Evolutionary conservation across 2,113 vertebrate species (phyloP).

Genomic region (Pedionomus torquatus): DNA sequence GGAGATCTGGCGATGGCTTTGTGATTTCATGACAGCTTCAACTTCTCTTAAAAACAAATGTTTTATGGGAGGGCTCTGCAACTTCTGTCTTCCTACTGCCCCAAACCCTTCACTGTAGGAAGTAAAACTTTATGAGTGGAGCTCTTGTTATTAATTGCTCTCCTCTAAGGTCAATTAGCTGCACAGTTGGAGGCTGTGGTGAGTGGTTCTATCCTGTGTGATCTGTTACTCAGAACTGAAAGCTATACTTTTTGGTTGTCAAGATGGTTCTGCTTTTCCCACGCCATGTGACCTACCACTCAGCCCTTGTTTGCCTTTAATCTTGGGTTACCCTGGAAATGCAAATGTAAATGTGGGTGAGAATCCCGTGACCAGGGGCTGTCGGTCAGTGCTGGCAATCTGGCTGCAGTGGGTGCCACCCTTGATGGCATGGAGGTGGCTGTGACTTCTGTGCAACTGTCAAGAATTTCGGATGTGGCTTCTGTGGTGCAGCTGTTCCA

Average conservation of each 20-base stretch:
- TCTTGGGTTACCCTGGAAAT: neutral
- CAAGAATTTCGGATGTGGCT: neutral
- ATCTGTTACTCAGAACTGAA: neutral
- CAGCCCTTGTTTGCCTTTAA: neutral
- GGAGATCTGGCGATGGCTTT: neutral
- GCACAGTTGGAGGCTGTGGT: neutral
- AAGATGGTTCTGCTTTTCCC: conserved; percentile 41
- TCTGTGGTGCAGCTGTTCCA: neutral
- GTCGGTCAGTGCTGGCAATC: neutral
- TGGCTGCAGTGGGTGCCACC: neutral
- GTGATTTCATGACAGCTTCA: neutral
- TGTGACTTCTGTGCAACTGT: neutral
- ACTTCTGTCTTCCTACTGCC: neutral
- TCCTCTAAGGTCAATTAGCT: neutral
- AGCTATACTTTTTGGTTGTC: neutral
- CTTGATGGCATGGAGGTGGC: neutral
- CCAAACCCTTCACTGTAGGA: neutral
- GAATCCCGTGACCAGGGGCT: neutral
- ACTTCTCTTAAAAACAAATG: neutral
- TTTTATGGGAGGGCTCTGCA: neutral
- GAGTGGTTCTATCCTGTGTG: neutral
- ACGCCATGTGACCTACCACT: neutral
- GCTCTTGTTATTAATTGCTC: neutral
- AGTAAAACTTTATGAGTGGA: neutral
- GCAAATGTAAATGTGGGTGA: neutral